These are phyloP conservation scores for Ctenoplectra terminalis DNA, from an alignment of 1,140 invertebrate genomes.

Conservation along the genomic window DNA sequence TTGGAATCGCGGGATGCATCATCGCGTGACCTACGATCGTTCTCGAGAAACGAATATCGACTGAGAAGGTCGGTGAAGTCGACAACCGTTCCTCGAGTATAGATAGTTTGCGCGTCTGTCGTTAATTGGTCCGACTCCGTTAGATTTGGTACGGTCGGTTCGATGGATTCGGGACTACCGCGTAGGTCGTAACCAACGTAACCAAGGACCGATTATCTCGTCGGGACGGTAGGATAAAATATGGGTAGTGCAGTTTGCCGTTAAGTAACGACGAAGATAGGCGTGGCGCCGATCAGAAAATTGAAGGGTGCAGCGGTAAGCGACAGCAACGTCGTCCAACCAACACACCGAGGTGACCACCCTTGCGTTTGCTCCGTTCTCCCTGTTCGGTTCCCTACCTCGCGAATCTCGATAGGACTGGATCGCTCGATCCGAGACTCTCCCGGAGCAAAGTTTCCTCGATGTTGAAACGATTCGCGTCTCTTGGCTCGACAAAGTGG, in stretches of 20 bases:
- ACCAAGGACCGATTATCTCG: conserved; percentile 54
- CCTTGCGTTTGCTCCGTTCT: background rate
- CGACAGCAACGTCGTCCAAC: no score
- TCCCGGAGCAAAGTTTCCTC: background rate
- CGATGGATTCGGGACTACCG: no score
- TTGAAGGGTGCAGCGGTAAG: conserved; percentile 58
- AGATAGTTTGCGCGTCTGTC: background rate
- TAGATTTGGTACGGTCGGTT: no score
- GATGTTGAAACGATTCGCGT: background rate
- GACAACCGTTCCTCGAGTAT: no score
- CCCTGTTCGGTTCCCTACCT: no score
- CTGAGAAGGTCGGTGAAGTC: no score
- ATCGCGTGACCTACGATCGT: no score
- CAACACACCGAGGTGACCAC: conserved; percentile 15
- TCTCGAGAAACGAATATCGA: no score
- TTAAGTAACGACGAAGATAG: conserved; percentile 67
- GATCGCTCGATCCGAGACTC: background rate
- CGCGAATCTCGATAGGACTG: no score
- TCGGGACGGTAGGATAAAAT: conserved; percentile 64
- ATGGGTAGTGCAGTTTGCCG: conserved; percentile 58
- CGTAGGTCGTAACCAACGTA: conserved; percentile 17
- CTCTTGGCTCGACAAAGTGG: background rate
- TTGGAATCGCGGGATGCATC: no score
- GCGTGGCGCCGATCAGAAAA: conserved; percentile 70
- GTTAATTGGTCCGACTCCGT: background rate